Conservation (phyloP, 2,797 vertebrate species). For the Melopsittacus undulatus region DNA sequence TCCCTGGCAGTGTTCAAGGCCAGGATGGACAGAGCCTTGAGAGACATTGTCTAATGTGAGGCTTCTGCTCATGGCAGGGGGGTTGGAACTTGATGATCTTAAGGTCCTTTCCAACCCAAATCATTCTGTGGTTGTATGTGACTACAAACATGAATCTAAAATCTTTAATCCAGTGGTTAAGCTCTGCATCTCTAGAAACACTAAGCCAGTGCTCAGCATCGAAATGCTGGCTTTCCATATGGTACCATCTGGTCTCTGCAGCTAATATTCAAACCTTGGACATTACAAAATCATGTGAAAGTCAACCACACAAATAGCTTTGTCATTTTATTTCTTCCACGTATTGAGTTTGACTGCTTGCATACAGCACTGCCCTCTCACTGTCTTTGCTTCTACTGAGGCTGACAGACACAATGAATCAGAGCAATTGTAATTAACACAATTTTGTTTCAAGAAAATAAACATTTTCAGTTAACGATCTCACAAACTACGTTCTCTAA, state of each 20-base stretch:
- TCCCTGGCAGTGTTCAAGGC: neutral
- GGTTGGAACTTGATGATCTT: neutral
- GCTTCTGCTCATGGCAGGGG: neutral
- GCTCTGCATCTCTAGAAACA: neutral
- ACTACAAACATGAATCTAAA: neutral
- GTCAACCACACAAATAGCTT: neutral
- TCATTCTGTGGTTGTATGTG: neutral
- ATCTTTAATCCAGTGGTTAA: neutral
- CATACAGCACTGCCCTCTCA: neutral
- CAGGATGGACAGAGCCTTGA: neutral
- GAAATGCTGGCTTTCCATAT: neutral
- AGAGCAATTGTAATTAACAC: neutral
- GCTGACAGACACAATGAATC: neutral
- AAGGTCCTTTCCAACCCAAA: neutral
- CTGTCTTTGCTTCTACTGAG: neutral
- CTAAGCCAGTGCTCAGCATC: neutral
- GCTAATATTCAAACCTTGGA: neutral
- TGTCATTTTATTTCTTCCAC: neutral
- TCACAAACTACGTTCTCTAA: neutral
- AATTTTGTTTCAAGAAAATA: neutral
- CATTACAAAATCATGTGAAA: neutral
- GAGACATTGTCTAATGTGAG: neutral
- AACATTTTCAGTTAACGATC: neutral
- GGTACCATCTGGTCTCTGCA: neutral
- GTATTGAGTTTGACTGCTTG: neutral